Percentiles rank a stretch among this genome's conserved stretches.
Evolutionary conservation across 1,140 invertebrate genomes (phyloP).

Genomic region (Chironomus tepperi): DNA sequence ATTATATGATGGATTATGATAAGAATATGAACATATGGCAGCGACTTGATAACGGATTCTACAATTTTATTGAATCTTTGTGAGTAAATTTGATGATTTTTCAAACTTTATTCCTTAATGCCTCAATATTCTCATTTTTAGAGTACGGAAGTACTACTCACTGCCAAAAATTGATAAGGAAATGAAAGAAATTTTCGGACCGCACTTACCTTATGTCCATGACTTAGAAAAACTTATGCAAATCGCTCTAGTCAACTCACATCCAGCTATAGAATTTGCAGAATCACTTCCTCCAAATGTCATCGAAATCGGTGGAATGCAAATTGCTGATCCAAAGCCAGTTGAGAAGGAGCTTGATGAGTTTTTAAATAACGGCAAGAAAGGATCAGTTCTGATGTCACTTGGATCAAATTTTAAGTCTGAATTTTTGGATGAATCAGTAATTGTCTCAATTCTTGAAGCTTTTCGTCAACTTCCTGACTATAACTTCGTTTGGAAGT

Average conservation of each 20-base stretch:
- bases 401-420: constrained; percentile 41
- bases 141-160: background rate
- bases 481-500: constrained; percentile 41
- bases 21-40: constrained; percentile 18
- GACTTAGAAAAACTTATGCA: constrained; percentile 28
- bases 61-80: background rate
- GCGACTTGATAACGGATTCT: background rate
- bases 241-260: constrained; percentile 40
- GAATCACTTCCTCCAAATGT: constrained; percentile 43
- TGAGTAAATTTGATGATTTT: too few species aligned
- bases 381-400: constrained; percentile 43
- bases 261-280: constrained; percentile 40
- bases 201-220: background rate
- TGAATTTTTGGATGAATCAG: constrained; percentile 32
- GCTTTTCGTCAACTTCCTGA: constrained; percentile 37
- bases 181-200: background rate
- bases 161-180: background rate
- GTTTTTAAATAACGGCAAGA: constrained; percentile 37
- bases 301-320: constrained; percentile 46
- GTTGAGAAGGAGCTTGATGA: constrained; percentile 38
- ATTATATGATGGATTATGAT: background rate
- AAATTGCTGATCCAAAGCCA: constrained; percentile 36
- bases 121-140: too few species aligned
- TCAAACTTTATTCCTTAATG: too few species aligned
- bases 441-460: constrained; percentile 35